These are phyloP conservation scores for Isurus oxyrinchus DNA, from an alignment of 2,113 vertebrate species.

Conservation along the genomic window DNA sequence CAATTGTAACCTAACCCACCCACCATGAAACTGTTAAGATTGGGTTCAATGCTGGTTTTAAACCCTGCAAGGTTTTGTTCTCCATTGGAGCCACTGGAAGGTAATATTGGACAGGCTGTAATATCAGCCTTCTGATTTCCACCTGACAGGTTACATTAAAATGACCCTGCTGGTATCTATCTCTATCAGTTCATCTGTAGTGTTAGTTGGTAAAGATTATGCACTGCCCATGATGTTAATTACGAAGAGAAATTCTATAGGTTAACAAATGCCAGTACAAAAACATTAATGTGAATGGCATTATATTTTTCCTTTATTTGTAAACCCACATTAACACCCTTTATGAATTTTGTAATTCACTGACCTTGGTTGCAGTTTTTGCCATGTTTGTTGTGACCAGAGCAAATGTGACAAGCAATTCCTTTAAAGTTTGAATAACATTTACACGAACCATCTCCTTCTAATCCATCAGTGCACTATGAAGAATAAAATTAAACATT, in stretches of 20 bases:
- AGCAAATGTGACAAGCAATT: slow-evolving; percentile 88
- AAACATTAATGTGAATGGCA: background rate
- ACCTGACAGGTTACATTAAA: background rate
- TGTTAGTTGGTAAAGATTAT: background rate
- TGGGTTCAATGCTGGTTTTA: background rate
- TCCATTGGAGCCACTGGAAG: background rate
- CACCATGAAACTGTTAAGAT: background rate
- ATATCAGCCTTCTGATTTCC: background rate
- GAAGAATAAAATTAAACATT: slow-evolving; percentile 26
- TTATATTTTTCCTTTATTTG: background rate
- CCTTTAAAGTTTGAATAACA: slow-evolving; percentile 75
- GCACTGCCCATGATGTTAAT: background rate
- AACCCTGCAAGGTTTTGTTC: background rate
- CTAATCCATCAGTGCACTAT: slow-evolving; percentile 81
- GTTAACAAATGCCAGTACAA: background rate
- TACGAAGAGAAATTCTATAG: background rate
- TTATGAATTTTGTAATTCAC: slow-evolving; percentile 39
- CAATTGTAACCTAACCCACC: background rate
- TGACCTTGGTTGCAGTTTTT: slow-evolving; percentile 81
- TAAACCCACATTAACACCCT: background rate
- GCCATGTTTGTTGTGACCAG: slow-evolving; percentile 73
- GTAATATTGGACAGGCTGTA: background rate
- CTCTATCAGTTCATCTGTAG: background rate
- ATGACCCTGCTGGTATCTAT: background rate
- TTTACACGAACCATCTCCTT: slow-evolving; percentile 74